phyloP scores from a whole-genome alignment of 1,140 invertebrate species.

The Tenebrio molitor region DNA sequence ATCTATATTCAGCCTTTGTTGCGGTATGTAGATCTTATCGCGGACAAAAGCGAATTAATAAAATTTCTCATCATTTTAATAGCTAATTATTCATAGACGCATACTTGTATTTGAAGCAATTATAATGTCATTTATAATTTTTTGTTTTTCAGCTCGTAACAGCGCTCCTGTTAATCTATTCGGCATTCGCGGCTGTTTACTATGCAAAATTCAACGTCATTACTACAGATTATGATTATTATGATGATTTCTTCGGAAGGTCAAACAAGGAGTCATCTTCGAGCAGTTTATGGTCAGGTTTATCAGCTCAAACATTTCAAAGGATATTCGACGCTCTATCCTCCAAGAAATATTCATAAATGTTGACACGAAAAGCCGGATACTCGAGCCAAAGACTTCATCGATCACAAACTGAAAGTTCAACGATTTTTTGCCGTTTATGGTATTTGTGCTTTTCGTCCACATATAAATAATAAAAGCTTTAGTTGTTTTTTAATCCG shows the following conservation, averaged over 20 bases:
- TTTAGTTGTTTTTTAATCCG: constrained; percentile 12
- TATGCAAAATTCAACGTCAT: constrained; percentile 88
- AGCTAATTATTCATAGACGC: constrained; percentile 34
- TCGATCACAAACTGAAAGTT: not conserved
- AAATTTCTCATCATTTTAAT: constrained; percentile 36
- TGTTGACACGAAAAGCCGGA: constrained; percentile 22
- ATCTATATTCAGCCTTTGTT: constrained; percentile 14
- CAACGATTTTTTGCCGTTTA: not conserved
- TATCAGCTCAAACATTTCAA: constrained; percentile 63
- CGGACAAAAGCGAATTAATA: constrained; percentile 25
- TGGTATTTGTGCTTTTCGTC: constrained; percentile 24
- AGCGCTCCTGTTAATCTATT: constrained; percentile 82
- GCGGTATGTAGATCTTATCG: not conserved
- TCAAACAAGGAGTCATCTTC: constrained; percentile 54
- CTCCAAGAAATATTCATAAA: constrained; percentile 64
- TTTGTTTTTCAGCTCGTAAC: constrained; percentile 77
- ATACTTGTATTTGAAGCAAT: constrained; percentile 22
- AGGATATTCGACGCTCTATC: constrained; percentile 65
- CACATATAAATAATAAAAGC: constrained; percentile 17
- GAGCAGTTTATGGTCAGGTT: constrained; percentile 61
- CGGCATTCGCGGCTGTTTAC: constrained; percentile 85
- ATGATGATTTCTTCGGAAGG: constrained; percentile 70
- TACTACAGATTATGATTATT: constrained; percentile 80
- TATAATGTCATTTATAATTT: constrained; percentile 42
- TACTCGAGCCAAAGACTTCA: constrained; percentile 3